Evolutionary conservation across 2,797 vertebrate species (phyloP).

Genomic region (Pangasius sanitwongsei): DNA sequence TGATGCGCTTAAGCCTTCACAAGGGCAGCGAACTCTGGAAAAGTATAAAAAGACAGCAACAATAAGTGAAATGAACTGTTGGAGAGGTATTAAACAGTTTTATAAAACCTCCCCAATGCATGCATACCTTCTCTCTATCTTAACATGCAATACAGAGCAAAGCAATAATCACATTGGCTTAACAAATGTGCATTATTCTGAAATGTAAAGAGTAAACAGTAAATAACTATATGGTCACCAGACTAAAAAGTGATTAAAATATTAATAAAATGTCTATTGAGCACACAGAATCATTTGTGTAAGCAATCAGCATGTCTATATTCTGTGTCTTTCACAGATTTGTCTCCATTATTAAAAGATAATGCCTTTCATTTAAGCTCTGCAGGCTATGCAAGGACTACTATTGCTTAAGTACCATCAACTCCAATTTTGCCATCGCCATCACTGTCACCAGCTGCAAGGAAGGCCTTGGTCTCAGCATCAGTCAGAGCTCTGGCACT

Average conservation of each 20-base stretch:
- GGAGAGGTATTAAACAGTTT: neutral
- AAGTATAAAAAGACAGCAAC: conserved; percentile 2
- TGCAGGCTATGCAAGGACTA: neutral
- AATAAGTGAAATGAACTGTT: neutral
- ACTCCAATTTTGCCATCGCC: conserved; percentile 70
- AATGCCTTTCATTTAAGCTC: neutral
- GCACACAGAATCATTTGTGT: neutral
- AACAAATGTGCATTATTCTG: neutral
- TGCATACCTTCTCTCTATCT: neutral
- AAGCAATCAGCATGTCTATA: neutral
- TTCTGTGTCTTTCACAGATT: neutral
- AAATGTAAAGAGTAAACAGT: neutral
- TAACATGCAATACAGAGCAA: neutral
- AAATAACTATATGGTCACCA: too few species aligned
- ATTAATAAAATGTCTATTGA: neutral
- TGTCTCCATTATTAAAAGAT: neutral
- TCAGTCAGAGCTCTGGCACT: conserved; percentile 68
- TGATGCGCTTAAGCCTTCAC: conserved; percentile 66
- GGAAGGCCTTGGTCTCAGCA: conserved; percentile 67
- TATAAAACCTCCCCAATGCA: neutral
- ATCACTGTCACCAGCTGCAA: conserved; percentile 68
- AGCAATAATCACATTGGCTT: neutral
- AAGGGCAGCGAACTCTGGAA: conserved; percentile 64
- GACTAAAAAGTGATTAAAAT: neutral
- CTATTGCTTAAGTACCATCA: conserved; percentile 58